phyloP scores from a whole-genome alignment of 35 echinoderm and acorn worm genomes.

The Lytechinus variegatus region DNA sequence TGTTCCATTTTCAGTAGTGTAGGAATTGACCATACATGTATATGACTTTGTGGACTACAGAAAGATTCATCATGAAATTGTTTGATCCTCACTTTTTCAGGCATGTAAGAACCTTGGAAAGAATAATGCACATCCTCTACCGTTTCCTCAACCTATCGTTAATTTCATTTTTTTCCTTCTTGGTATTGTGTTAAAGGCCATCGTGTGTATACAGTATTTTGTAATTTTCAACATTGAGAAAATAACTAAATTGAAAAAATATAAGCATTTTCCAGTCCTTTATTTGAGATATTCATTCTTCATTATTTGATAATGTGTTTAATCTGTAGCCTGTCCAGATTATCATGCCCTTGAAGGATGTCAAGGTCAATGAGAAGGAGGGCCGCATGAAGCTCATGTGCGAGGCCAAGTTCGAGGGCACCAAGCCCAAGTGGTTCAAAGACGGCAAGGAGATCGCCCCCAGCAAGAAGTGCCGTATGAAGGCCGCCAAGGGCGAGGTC shows the following conservation, averaged over 20 bases:
- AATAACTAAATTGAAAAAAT: background rate
- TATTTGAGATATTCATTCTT: background rate
- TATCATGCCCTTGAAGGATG: slow-evolving; percentile 73
- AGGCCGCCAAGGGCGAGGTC: slow-evolving; percentile 52
- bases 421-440: slow-evolving; percentile 89
- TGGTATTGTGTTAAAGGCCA: no score
- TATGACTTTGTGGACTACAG: no score
- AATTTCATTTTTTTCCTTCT: no score
- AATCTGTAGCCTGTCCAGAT: slow-evolving; percentile 69
- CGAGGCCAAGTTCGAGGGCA: slow-evolving; percentile 69
- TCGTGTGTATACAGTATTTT: no score
- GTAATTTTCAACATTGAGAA: no score
- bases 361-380: slow-evolving; percentile 76
- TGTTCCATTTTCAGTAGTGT: no score
- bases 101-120: no score
- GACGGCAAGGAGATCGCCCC: slow-evolving; percentile 77
- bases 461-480: slow-evolving; percentile 84
- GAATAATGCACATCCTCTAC: no score
- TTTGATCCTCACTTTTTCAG: no score
- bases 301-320: background rate
- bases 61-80: no score
- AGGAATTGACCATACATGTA: no score
- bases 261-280: background rate
- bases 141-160: no score
- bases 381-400: slow-evolving; percentile 70